A percentile compares a stretch with the other conserved stretches of the same genome.
These are phyloP conservation scores for Watsonalla binaria DNA, from an alignment of 2,888 invertebrate species.

Conservation along the genomic window DNA sequence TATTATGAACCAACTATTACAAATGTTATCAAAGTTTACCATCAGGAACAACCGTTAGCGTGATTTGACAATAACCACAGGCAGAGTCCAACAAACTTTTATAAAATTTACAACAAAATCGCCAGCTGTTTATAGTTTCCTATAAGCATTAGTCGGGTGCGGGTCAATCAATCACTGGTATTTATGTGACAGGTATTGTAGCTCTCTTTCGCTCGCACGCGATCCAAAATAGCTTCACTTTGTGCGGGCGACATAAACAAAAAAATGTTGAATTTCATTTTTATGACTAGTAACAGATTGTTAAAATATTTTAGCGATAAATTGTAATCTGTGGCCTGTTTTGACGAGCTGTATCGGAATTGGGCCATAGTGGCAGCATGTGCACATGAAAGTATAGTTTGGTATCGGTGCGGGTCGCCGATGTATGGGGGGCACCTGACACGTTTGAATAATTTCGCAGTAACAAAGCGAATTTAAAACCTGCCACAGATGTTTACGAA, in stretches of 20 bases:
- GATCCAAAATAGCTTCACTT: constrained; percentile 37
- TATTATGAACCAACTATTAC: constrained; percentile 22
- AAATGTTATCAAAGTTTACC: constrained; percentile 25
- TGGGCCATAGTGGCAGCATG: constrained; percentile 30
- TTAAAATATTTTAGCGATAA: constrained; percentile 29
- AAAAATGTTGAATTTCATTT: constrained; percentile 34
- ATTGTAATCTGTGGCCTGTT: constrained; percentile 30
- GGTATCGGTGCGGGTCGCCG: constrained; percentile 40
- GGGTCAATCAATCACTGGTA: constrained; percentile 73
- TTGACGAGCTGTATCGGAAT: constrained; percentile 28
- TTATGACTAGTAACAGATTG: constrained; percentile 29
- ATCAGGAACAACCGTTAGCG: constrained; percentile 32
- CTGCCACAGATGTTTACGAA: constrained; percentile 50
- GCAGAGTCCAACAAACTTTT: constrained; percentile 22
- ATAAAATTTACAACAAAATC: constrained; percentile 40
- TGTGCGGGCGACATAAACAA: constrained; percentile 38
- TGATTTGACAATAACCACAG: constrained; percentile 37
- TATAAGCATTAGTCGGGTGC: constrained; percentile 67
- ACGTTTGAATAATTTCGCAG: constrained; percentile 68
- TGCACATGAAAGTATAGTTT: constrained; percentile 37
- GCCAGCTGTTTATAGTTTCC: constrained; percentile 73
- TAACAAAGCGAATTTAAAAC: constrained; percentile 58
- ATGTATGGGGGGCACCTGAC: constrained; percentile 60
- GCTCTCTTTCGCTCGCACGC: constrained; percentile 43
- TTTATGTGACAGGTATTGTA: constrained; percentile 70